Evolutionary conservation across 2,888 invertebrate genomes (phyloP).

Genomic region (Drosophila robusta): DNA sequence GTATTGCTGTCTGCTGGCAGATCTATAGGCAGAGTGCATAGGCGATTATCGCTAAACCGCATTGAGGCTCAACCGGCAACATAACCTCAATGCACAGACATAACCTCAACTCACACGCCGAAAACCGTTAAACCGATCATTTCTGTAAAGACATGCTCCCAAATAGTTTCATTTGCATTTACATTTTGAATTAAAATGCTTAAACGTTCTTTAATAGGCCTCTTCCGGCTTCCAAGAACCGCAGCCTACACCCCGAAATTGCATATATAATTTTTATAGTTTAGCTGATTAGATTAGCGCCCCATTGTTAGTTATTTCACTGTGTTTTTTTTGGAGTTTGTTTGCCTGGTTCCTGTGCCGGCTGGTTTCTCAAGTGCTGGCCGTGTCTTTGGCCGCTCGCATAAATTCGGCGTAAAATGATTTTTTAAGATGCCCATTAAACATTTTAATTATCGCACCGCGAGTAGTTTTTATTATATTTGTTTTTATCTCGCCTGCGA

Average conservation of each 20-base stretch:
- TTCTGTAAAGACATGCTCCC: slow-evolving; percentile 5
- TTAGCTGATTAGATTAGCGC: slow-evolving; percentile 74
- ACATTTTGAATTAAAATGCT: slow-evolving; percentile 46
- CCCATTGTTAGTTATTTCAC: slow-evolving; percentile 56
- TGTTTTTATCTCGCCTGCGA: slow-evolving; percentile 1
- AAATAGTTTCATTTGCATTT: slow-evolving; percentile 46
- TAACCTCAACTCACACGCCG: slow-evolving; percentile 2
- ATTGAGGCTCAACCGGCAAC: not conserved
- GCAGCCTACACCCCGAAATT: slow-evolving; percentile 55
- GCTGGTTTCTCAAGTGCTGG: slow-evolving; percentile 39
- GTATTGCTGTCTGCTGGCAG: slow-evolving; percentile 55
- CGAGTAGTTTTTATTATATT: slow-evolving; percentile 44
- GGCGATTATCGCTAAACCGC: slow-evolving; percentile 34
- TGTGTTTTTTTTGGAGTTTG: slow-evolving; percentile 9
- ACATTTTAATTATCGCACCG: slow-evolving; percentile 77
- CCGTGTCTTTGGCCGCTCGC: slow-evolving; percentile 31
- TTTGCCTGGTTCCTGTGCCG: slow-evolving; percentile 18
- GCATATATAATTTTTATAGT: slow-evolving; percentile 70
- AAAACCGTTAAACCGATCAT: not conserved
- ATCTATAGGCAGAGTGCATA: not conserved
- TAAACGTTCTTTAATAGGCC: slow-evolving; percentile 70
- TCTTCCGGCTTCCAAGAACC: slow-evolving; percentile 74
- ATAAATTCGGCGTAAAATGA: slow-evolving; percentile 78
- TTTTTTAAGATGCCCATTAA: slow-evolving; percentile 77
- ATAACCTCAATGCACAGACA: not conserved